These are phyloP conservation scores for Frankliniella fusca DNA, from an alignment of 2,888 invertebrate species.

Conservation along the genomic window DNA sequence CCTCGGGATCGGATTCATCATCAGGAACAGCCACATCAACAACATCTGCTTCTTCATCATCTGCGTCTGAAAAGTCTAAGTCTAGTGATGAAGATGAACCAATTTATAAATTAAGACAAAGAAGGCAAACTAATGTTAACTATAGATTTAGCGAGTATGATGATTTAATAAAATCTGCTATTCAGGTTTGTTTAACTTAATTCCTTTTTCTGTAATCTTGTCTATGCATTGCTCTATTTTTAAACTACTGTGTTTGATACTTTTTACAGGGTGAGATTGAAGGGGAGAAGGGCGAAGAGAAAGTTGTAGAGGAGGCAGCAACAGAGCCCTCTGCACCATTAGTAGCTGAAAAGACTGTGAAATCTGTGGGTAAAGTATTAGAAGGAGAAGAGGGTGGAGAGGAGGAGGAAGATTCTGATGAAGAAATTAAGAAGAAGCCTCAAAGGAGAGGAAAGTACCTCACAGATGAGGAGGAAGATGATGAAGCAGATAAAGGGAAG, in stretches of 20 bases:
- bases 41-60: constrained; percentile 28
- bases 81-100: constrained; percentile 54
- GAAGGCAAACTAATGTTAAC: constrained; percentile 74
- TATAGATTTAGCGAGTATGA: constrained; percentile 91
- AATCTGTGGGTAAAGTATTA: constrained; percentile 10
- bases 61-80: constrained; percentile 21
- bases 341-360: background rate
- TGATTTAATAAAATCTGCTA: constrained; percentile 89
- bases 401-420: constrained; percentile 70
- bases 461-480: constrained; percentile 39
- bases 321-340: constrained; percentile 13
- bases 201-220: background rate
- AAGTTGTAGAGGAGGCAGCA: constrained; percentile 31
- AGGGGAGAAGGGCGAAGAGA: constrained; percentile 29
- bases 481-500: constrained; percentile 46
- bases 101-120: constrained; percentile 77
- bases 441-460: constrained; percentile 43
- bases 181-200: constrained; percentile 53
- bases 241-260: background rate
- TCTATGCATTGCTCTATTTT: background rate
- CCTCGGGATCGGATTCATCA: constrained; percentile 37
- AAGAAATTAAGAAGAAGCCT: constrained; percentile 49
- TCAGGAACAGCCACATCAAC: constrained; percentile 29
- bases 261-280: background rate
- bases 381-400: constrained; percentile 27